Percentiles rank a stretch among this genome's conserved stretches.
Evolutionary conservation across 2,888 invertebrate genomes (phyloP).

Genomic region (Tipula vernalis): DNA sequence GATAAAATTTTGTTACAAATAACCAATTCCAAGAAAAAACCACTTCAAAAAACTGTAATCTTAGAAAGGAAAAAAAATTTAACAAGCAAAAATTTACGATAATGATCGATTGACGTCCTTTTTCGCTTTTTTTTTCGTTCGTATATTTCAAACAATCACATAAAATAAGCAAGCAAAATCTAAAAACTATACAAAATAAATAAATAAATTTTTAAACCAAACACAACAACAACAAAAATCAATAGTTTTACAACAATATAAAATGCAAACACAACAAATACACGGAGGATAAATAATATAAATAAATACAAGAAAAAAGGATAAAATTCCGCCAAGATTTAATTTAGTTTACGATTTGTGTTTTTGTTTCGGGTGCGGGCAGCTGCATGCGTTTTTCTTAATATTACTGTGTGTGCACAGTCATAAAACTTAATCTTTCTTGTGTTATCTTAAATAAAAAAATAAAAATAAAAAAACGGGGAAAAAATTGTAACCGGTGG

Average conservation of each 20-base stretch:
- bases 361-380: neutral
- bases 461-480: neutral
- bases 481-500: neutral
- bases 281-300: neutral
- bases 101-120: slow-evolving; percentile 4
- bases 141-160: neutral
- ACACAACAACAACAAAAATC: neutral
- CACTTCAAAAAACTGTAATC: neutral
- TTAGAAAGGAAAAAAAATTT: neutral
- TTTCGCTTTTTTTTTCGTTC: neutral
- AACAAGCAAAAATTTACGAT: neutral
- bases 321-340: neutral
- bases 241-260: neutral
- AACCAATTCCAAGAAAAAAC: neutral
- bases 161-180: neutral
- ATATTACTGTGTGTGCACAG: neutral
- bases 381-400: neutral
- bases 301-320: neutral
- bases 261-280: neutral
- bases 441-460: neutral
- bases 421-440: neutral
- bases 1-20: neutral
- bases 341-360: neutral
- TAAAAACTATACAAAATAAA: neutral
- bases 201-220: neutral